phyloP scores from a whole-genome alignment of 1,140 invertebrate species.

The Campoletis sonorensis region DNA sequence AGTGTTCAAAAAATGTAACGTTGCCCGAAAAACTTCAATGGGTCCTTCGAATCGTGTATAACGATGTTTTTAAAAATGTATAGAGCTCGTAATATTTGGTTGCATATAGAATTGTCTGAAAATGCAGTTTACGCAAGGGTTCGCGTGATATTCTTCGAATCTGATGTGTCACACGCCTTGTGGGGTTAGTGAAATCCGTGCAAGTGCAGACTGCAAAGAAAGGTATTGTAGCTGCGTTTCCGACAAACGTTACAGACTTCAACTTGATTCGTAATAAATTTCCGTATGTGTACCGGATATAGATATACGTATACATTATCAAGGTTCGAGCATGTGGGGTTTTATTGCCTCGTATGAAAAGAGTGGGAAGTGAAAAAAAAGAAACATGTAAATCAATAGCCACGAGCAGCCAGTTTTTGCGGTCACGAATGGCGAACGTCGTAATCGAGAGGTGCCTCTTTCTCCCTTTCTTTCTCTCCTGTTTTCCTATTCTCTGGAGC shows the following conservation, averaged over 20 bases:
- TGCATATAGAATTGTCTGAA: neutral
- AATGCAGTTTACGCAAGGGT: neutral
- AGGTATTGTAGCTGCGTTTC: conserved; percentile 19
- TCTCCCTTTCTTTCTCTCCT: neutral
- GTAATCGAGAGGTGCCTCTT: conserved; percentile 24
- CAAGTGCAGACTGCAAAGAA: conserved; percentile 16
- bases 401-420: conserved; percentile 16
- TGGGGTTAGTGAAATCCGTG: neutral
- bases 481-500: neutral
- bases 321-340: conserved; percentile 2
- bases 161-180: conserved; percentile 38
- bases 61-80: conserved; percentile 5
- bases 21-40: neutral
- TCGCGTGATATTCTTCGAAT: conserved; percentile 22
- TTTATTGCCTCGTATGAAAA: conserved; percentile 29
- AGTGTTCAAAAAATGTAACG: neutral
- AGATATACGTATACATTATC: conserved; percentile 3
- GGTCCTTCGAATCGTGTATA: neutral
- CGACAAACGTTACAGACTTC: conserved; percentile 36
- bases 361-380: neutral
- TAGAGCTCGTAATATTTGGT: neutral
- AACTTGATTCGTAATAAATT: conserved; percentile 54
- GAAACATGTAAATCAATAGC: conserved; percentile 36
- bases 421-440: conserved; percentile 32
- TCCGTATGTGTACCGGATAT: conserved; percentile 26